phyloP scores from a whole-genome alignment of 2,113 vertebrate genomes.

The Columbina picui region DNA sequence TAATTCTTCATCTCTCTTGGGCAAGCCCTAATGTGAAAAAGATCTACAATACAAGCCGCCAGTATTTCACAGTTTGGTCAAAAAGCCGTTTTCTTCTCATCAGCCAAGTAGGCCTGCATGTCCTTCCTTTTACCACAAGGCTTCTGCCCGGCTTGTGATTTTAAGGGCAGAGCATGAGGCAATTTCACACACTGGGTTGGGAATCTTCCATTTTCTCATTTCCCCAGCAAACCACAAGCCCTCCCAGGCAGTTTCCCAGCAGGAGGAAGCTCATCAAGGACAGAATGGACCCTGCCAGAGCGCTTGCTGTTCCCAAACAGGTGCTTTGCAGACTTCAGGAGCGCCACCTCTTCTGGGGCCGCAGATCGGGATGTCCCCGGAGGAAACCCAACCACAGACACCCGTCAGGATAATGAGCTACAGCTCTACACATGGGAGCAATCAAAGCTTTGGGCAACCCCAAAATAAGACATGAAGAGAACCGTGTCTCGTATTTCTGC shows the following conservation, averaged over 20 bases:
- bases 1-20: neutral
- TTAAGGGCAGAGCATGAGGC: neutral
- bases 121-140: neutral
- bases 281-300: neutral
- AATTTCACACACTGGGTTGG: neutral
- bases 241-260: neutral
- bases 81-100: neutral
- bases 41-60: neutral
- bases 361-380: neutral
- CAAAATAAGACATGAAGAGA: neutral
- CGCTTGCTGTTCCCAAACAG: neutral
- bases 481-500: neutral
- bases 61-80: neutral
- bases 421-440: neutral
- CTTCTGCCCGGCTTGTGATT: neutral
- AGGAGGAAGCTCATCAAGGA: neutral
- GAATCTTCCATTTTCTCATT: neutral
- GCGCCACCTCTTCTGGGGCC: fast-evolving
- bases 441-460: neutral
- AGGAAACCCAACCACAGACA: neutral
- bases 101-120: neutral
- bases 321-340: neutral
- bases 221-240: neutral
- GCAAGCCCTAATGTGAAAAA: neutral
- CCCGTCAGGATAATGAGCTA: neutral